These are phyloP conservation scores for Pinna nobilis DNA, from an alignment of 1,140 invertebrate genomes.

Conservation along the genomic window DNA sequence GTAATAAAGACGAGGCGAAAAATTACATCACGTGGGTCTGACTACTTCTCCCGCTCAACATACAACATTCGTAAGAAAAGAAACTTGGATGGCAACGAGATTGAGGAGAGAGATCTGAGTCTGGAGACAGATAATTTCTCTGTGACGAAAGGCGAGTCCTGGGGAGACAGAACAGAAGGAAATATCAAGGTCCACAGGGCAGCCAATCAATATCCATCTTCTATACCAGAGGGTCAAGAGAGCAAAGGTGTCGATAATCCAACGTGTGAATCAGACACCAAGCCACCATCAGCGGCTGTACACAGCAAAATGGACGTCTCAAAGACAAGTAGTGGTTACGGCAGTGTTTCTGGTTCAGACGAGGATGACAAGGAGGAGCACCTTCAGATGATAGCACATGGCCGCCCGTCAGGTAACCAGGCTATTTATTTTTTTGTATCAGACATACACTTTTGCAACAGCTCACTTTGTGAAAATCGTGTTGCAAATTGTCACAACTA, in stretches of 20 bases:
- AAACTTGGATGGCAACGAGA: constrained; percentile 54
- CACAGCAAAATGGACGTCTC: constrained; percentile 38
- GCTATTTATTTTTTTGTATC: no score
- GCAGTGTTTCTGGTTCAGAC: constrained; percentile 52
- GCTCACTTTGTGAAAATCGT: no score
- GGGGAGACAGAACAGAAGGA: constrained; percentile 59
- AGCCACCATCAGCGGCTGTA: neutral
- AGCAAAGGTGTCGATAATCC: constrained; percentile 4
- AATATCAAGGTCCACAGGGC: constrained; percentile 43
- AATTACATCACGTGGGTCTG: constrained; percentile 63
- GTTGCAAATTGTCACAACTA: no score
- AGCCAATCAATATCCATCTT: neutral
- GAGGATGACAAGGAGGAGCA: constrained; percentile 51
- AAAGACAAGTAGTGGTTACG: constrained; percentile 55
- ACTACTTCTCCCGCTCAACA: constrained; percentile 58
- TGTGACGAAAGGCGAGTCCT: constrained; percentile 56
- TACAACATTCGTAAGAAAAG: constrained; percentile 47
- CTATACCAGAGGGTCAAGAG: constrained; percentile 4
- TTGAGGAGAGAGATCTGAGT: constrained; percentile 59
- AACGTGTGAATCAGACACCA: neutral
- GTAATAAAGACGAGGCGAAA: constrained; percentile 59
- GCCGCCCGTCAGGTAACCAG: constrained; percentile 27
- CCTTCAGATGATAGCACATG: constrained; percentile 1
- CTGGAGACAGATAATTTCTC: constrained; percentile 62
- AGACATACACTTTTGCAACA: no score